These are phyloP conservation scores for Lophura nycthemera DNA, from an alignment of 2,113 vertebrate genomes.

Conservation along the genomic window DNA sequence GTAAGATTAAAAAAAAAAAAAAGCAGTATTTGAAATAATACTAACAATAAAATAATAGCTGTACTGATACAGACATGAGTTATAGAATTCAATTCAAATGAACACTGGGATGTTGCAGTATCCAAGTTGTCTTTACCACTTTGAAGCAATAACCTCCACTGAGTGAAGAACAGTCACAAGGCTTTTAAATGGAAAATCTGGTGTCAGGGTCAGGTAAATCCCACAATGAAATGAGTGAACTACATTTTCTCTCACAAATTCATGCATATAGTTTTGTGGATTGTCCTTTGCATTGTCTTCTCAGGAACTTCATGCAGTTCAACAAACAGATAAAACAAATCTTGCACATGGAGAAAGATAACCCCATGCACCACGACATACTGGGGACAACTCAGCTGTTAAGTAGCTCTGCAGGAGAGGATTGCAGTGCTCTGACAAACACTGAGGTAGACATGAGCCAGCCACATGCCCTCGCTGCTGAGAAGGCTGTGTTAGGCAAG, in stretches of 20 bases:
- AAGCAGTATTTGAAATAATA: background rate
- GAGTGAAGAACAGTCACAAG: background rate
- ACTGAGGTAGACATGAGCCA: background rate
- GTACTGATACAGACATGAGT: background rate
- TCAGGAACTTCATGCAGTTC: background rate
- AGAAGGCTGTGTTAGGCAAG: background rate
- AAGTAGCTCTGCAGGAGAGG: background rate
- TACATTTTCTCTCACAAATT: background rate
- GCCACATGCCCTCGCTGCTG: background rate
- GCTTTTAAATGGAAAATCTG: background rate
- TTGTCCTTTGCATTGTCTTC: background rate
- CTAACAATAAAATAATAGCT: background rate
- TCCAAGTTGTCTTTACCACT: background rate
- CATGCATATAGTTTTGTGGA: background rate
- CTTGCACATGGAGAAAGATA: background rate
- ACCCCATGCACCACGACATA: background rate
- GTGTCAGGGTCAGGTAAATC: background rate
- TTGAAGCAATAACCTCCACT: background rate
- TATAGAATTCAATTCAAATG: fast-evolving
- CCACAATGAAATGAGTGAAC: background rate
- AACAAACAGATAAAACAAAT: background rate
- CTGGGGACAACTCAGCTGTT: background rate
- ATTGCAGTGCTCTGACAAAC: background rate
- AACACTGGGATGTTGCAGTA: background rate
- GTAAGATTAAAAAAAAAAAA: background rate